Base-by-base conservation (phyloP, 2,888 invertebrate genomes). In the Craniophora ligustri region DNA sequence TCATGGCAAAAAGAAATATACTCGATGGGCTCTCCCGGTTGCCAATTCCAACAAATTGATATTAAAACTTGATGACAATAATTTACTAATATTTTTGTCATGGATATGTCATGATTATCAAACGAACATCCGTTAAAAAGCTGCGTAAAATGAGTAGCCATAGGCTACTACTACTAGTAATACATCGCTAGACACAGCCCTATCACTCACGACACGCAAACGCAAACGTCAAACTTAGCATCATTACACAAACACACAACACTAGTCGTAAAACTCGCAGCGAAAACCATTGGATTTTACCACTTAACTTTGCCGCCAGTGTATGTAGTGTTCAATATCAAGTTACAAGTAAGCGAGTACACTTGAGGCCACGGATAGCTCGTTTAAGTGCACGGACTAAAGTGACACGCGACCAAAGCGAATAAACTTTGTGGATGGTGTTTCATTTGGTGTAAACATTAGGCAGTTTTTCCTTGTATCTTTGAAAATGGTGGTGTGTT, bases 291-390 rank as follows among this genome's bases (percentile, higher is more conserved):
- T 41, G 65, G 51, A 66, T 69, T 69, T 61, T 57, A 32, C 62
- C 62, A 59, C 69, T 62, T 56, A 46, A 59, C 50, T 68, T 56
- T 16, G 48, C 51, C 54, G 41, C 39, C 47, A 68, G 55, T 62
- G 55, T 63, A 59, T 58, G 50, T 63, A 66, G 58, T 51, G 68
- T 66, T 66, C 66, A 56, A 66, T 69, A 69, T 69, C 69, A 62
- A 57, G 66, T 69, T 69, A 66, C 69, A 69, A 66, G 69, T 66
- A 69, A 69, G 62, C 62, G 56, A 69, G 66, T 69, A 66, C 69
- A 69, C 69, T 69, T 66, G 62, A 57, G 62, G 69, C 55, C 55
- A 64, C 62, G 61, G 58, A 50, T 69, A 69, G 66, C 47, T 48
- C 41, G 66, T 65, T 68, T 61, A 69, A 69, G 70, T 67, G 62